Base-by-base conservation (phyloP, 2,888 invertebrate species). In the Ceratothoa steindachneri region DNA sequence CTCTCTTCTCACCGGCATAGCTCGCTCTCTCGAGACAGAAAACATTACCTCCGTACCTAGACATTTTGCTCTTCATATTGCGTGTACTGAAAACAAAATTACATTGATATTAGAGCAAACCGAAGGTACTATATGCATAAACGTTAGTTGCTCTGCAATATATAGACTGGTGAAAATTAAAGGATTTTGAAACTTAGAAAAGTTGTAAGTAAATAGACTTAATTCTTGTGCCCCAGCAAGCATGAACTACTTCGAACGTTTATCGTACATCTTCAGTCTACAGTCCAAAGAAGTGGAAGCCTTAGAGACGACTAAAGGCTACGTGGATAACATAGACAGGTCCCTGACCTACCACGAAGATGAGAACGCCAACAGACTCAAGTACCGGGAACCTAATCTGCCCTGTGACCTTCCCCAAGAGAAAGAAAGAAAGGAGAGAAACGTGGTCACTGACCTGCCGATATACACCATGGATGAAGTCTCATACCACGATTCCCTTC, bases 401-500 rank as follows among this genome's bases (percentile, higher is more conserved):
- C n/a, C 60, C 19, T 3, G 19, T 3, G 12, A n/a, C 60, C 22
- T 60, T 24, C 24, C 60, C 1, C 22, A 60, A 24, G 60, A 60
- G 12, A 24, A 60, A n/a, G 22, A 24, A 3, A 24, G 24, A 60
- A 60, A 60, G 60, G 66, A 19, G 30, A 71, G 55, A 22, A 73
- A 78, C n/a, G 66, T 67, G 15, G 55, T 75, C 53, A 27, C 73
- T 3, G 68, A 71, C 0, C 64, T 82, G 41, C 81, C 82, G 4
- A 69, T 80, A 22, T 83, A 80, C 77, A 81, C 83, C 0, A 85
- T 94, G 69, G 88, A 90, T 68, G 90, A 93, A 85, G 91, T 94
- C 2, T 87, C 90, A 3, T 87, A 88, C 82, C 94, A 94, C 82
- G 93, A 93, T 82, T 86, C 87, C 22, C 84, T 84, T 4, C 84